Base-by-base conservation (phyloP, 2,113 vertebrate genomes). In the Ondatra zibethicus region DNA sequence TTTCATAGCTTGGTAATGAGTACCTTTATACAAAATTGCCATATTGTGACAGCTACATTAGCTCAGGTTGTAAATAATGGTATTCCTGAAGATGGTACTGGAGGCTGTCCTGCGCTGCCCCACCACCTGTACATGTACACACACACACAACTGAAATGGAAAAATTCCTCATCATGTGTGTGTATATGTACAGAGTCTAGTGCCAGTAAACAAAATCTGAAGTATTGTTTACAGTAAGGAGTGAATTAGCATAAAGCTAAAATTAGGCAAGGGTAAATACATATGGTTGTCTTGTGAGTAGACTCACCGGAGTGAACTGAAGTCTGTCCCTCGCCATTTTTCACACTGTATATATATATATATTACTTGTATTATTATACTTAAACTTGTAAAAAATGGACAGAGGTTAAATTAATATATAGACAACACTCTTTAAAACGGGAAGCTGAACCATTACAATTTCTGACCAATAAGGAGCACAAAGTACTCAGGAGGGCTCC, bases 331-430 rank as follows among this genome's bases (percentile, higher is more conserved):
- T 75, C 33, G 72, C 5, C 66, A 50, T 68, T 36, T 68, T 66
- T 13, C 14, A 80, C 36, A 68, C 7, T 92, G 0, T 85, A 17
- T 78, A 27, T 31, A 75, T 39, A 19, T 65, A 92, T 92, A 27
- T 63, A 27, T 33, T 31, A 94, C 52, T 89, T 91, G 55, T 25
- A 91, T 92, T 65, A 76, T 42, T 95, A 78, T 52, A 75, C 88
- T 84, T 96, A 68, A 81, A 92, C 63, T 19, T 96, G 7, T 39
- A 95, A 94, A 92, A 91, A 95, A 96, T 70, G 7, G 82, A 16
- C 31, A 91, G 25, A 93, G 39, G 7, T 88, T 91, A 90, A 96
- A 93, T 78, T 31, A 87, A 76, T 36, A 85, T 45, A 76, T 72
- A 92, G 61, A 86, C 88, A 97, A 50, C 10, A 92, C 9, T 10